Base-by-base conservation (phyloP, 2,113 vertebrate genomes). In the Speoplatyrhinus poulsoni region DNA sequence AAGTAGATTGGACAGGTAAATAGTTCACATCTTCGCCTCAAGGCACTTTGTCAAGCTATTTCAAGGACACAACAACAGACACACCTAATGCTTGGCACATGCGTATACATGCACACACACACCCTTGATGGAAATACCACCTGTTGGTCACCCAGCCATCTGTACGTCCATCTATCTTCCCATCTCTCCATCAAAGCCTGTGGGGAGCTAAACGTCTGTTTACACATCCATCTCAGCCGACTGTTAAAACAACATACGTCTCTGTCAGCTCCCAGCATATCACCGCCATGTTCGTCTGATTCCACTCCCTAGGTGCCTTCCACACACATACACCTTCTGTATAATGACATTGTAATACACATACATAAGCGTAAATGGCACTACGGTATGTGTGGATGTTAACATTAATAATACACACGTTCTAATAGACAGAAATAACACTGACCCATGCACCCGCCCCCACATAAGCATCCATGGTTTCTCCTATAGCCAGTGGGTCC, bases 181-280 rank as follows among this genome's bases (percentile, higher is more conserved):
- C 54, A 56, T 56, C 54, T 19, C 3, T n/a, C 16, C 17, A 26
- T 64, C 62, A 68, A 71, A 72, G 55, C 68, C 62, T 4, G 62
- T 11, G 1, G 64, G 54, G 76, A 64, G 68, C 67, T 69, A 68
- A 84, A 77, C 82, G 75, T 79, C 68, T 77, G 82, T 84, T 79
- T 73, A 75, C 77, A 63, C 69, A 75, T 77, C 74, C 66, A 77
- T 80, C 66, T 70, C 79, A 70, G 13, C 11, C 60, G 65, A 36
- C 58, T 61, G 70, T 85, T 77, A 75, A 74, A 74, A 77, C 54
- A 19, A 72, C 53, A 56, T 54, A 54, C 8, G 66, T 80, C 80
- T 55, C 60, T 57, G 80, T 69, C 68, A 0, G 26, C 64, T 26
- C 57, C 47, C 50, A 36, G 71, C 75, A 80, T 80, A 70, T 78